Percentiles rank a stretch among this genome's conserved stretches.
Conservation (phyloP, 2,113 vertebrate genomes). For the Clupea harengus region DNA sequence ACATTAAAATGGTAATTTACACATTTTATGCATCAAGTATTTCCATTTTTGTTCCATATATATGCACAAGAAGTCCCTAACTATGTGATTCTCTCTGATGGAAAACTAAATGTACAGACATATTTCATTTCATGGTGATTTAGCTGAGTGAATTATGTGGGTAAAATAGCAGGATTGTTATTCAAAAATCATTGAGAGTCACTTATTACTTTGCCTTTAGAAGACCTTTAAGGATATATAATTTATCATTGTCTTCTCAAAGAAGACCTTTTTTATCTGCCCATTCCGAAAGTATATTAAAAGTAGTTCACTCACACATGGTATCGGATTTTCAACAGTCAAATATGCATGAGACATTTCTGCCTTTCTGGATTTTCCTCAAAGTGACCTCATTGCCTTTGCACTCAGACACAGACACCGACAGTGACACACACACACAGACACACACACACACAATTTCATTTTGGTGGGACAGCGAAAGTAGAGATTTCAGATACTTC, state of each 20-base stretch:
- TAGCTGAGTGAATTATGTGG: no score
- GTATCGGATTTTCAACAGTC: slow-evolving; percentile 39
- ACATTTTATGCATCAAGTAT: background rate
- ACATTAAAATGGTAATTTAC: no score
- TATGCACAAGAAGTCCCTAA: background rate
- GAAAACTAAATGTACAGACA: background rate
- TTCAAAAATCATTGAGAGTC: no score
- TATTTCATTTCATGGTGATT: background rate
- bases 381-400: slow-evolving; percentile 47
- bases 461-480: slow-evolving; percentile 27
- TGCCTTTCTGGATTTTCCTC: slow-evolving; percentile 38
- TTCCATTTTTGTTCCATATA: background rate
- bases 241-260: slow-evolving; percentile 29
- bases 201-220: background rate
- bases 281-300: slow-evolving; percentile 27
- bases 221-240: background rate
- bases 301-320: slow-evolving; percentile 19
- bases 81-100: background rate
- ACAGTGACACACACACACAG: background rate
- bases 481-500: slow-evolving; percentile 27
- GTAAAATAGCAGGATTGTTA: no score
- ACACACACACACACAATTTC: slow-evolving; percentile 30
- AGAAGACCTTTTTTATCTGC: slow-evolving; percentile 14
- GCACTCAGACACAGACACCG: background rate
- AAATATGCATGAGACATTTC: slow-evolving; percentile 43